phyloP scores from a whole-genome alignment of 2,888 invertebrate species.

The Thumatha senex region DNA sequence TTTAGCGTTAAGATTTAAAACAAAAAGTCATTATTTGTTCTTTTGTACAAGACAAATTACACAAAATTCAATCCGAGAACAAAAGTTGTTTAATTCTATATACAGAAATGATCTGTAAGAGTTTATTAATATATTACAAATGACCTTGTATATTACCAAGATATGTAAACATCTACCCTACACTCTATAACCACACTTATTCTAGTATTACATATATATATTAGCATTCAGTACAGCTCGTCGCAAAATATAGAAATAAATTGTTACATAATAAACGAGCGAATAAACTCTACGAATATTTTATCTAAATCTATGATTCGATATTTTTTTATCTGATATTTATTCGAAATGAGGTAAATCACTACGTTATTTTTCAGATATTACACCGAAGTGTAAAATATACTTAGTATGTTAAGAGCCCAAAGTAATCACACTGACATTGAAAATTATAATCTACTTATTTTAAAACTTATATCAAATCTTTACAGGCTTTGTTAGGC shows the following conservation, averaged over 20 bases:
- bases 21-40: too few relatives aligned
- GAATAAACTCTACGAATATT: slow-evolving; percentile 48
- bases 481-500: slow-evolving; percentile 17
- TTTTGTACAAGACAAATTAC: too few relatives aligned
- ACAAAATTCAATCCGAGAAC: too few relatives aligned
- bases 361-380: background rate
- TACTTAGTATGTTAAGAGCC: slow-evolving; percentile 4
- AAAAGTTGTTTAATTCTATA: too few relatives aligned
- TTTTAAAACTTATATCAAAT: slow-evolving; percentile 4
- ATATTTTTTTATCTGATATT: background rate
- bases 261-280: slow-evolving; percentile 53
- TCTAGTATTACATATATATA: slow-evolving; percentile 22
- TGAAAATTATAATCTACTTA: slow-evolving; percentile 8
- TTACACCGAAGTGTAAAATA: slow-evolving; percentile 15
- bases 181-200: slow-evolving; percentile 54
- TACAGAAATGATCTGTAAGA: too few relatives aligned
- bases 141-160: slow-evolving; percentile 11
- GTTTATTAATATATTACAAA: too few relatives aligned
- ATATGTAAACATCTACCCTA: slow-evolving; percentile 54
- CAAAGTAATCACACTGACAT: slow-evolving; percentile 8
- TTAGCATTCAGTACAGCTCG: slow-evolving; percentile 60
- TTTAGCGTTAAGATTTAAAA: too few relatives aligned
- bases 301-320: slow-evolving; percentile 22
- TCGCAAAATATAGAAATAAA: slow-evolving; percentile 38
- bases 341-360: background rate